phyloP scores from a whole-genome alignment of 2,888 invertebrate genomes.

The Apamea epomidion region DNA sequence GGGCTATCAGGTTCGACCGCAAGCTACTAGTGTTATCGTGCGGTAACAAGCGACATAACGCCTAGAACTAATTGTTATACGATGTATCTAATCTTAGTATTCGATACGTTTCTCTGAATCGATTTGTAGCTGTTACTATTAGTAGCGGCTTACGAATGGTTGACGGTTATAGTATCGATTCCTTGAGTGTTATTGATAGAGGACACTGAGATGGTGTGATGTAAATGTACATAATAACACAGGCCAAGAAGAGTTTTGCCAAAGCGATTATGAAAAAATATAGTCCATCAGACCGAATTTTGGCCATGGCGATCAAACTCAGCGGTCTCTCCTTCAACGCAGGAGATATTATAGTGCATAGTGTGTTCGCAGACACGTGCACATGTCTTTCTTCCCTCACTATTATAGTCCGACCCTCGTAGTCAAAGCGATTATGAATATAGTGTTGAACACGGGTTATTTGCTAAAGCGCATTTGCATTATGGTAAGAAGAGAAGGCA shows the following conservation, averaged over 20 bases:
- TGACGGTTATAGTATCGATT: background rate
- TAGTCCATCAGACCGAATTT: no score
- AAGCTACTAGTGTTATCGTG: slow-evolving; percentile 60
- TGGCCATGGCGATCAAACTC: no score
- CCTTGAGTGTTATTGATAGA: background rate
- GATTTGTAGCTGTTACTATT: background rate
- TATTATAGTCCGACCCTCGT: no score
- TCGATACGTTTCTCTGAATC: slow-evolving; percentile 38
- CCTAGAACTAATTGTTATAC: slow-evolving; percentile 46
- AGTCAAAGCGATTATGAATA: background rate
- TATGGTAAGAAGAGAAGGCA: background rate
- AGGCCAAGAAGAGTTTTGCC: background rate
- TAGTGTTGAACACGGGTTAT: background rate
- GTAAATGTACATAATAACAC: no score
- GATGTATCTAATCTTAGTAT: slow-evolving; percentile 41
- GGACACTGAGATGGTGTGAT: no score
- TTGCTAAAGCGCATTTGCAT: slow-evolving; percentile 1
- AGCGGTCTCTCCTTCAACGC: no score
- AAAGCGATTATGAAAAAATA: background rate
- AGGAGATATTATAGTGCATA: no score
- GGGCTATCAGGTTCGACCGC: slow-evolving; percentile 55
- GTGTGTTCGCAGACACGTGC: no score
- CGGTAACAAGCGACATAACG: slow-evolving; percentile 47
- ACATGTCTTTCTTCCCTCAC: no score
- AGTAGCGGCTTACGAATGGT: slow-evolving; percentile 4